A percentile compares a stretch with the other conserved stretches of the same genome.
Conservation (phyloP, 2,113 vertebrate genomes). For the Paralichthys olivaceus region DNA sequence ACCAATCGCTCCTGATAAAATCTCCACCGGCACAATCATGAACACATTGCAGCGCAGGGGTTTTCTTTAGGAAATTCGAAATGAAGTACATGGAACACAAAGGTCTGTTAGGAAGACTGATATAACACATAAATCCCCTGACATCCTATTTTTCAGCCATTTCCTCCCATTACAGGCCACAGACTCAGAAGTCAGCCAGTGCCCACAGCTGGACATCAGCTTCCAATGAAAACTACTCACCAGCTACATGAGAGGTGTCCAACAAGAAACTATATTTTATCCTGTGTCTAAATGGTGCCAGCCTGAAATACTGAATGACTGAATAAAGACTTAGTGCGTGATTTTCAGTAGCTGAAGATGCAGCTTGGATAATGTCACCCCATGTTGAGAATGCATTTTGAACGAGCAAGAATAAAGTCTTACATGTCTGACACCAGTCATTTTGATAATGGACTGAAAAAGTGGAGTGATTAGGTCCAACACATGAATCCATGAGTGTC, state of each 20-base stretch:
- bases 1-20: slow-evolving; percentile 4
- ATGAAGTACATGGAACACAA: slow-evolving; percentile 48
- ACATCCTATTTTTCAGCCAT: slow-evolving; percentile 41
- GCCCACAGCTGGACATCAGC: slow-evolving; percentile 61
- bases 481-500: background rate
- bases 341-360: background rate
- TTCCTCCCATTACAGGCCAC: slow-evolving; percentile 55
- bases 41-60: slow-evolving; percentile 18
- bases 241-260: slow-evolving; percentile 23
- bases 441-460: background rate
- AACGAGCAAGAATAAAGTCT: background rate
- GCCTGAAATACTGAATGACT: background rate
- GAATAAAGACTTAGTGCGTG: background rate
- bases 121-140: slow-evolving; percentile 41
- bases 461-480: background rate
- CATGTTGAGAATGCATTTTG: slow-evolving; percentile 1
- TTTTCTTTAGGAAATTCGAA: slow-evolving; percentile 45
- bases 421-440: no score
- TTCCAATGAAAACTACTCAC: slow-evolving; percentile 46
- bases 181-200: slow-evolving; percentile 46
- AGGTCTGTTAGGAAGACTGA: slow-evolving; percentile 39
- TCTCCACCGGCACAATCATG: background rate
- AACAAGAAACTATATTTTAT: slow-evolving; percentile 6
- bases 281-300: slow-evolving; percentile 12
- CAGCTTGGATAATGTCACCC: background rate